These are phyloP conservation scores for Oscheius sp. DNA, from an alignment of 2,888 invertebrate species.

Conservation along the genomic window DNA sequence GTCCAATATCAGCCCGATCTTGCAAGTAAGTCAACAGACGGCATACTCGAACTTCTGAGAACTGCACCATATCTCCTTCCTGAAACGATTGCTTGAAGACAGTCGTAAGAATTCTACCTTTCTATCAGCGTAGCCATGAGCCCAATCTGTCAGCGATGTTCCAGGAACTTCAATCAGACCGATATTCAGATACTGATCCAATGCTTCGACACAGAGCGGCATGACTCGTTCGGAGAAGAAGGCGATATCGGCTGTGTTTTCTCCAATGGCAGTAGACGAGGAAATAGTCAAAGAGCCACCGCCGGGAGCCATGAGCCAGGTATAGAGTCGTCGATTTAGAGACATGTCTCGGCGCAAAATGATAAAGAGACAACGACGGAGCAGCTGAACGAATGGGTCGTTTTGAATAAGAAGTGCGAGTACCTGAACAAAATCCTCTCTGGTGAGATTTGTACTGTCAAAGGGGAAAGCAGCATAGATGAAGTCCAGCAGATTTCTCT, in stretches of 20 bases:
- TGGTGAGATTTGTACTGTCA: conserved; percentile 79
- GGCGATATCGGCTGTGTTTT: conserved; percentile 50
- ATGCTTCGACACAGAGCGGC: conserved; percentile 49
- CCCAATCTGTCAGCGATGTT: conserved; percentile 27
- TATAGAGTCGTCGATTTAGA: conserved; percentile 85
- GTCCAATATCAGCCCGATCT: conserved; percentile 88
- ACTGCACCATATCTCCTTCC: conserved; percentile 65
- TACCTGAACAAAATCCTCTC: conserved; percentile 65
- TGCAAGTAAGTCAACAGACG: conserved; percentile 85
- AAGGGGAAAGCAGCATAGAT: conserved; percentile 86
- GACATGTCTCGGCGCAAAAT: conserved; percentile 89
- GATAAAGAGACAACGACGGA: conserved; percentile 76
- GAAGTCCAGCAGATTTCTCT: conserved; percentile 86
- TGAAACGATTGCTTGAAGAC: conserved; percentile 17
- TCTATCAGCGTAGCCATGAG: conserved; percentile 35
- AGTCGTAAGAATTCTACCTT: conserved; percentile 16
- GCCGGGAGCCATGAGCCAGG: conserved; percentile 80
- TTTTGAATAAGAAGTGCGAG: background rate
- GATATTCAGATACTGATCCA: conserved; percentile 49
- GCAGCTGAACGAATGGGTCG: conserved; percentile 56
- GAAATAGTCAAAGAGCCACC: conserved; percentile 37
- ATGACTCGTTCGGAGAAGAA: conserved; percentile 56
- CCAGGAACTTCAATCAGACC: conserved; percentile 64
- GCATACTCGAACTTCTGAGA: conserved; percentile 77
- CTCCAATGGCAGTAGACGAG: conserved; percentile 32